Evolutionary conservation across 2,888 invertebrate genomes (phyloP), one percentile per base, ranked within the genome.

Genomic region (Limenitis camilla): DNA sequence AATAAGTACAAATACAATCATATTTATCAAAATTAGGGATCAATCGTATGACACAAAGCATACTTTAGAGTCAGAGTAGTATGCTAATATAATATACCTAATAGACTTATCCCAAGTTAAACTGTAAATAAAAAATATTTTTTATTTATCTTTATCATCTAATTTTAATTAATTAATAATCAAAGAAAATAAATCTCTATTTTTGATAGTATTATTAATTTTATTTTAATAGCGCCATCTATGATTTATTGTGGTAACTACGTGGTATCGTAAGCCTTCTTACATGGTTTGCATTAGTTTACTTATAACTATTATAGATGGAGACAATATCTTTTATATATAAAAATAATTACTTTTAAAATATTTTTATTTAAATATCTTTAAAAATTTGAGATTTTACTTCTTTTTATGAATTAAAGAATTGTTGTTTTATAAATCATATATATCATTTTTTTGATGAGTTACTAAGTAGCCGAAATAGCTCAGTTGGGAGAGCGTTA

Each of bases 401-500:
- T 35, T n/a, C 5, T 35, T 5, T 35, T 35, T 35, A 10, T 39
- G 19, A 39, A 39, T 11, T 10, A n/a, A n/a, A n/a, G n/a, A n/a
- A 29, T n/a, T 6, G 6, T 28, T 11, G 1, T 8, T 30, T 39
- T 27, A 38, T 11, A 36, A n/a, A 11, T 72, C 70, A 65, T 73
- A 39, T 48, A 8, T 47, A 40, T 8, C 28, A 48, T 58, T 49
- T 67, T 75, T 79, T 73, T 52, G 45, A 2, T 0, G 0, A 0
- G 0, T 0, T 0, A 0, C 0, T 7, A 56, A 62, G 40, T 36
- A 43, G 90, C 89, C 89, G 89, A 89, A 90, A 90, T 90, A 90
- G n/a, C n/a, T n/a, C n/a, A n/a, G n/a, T n/a, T n/a, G n/a, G n/a
- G n/a, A n/a, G n/a, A n/a, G n/a, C n/a, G n/a, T n/a, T n/a, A n/a